Conservation (phyloP, 2,888 invertebrate genomes). For the Catocala sponsa region DNA sequence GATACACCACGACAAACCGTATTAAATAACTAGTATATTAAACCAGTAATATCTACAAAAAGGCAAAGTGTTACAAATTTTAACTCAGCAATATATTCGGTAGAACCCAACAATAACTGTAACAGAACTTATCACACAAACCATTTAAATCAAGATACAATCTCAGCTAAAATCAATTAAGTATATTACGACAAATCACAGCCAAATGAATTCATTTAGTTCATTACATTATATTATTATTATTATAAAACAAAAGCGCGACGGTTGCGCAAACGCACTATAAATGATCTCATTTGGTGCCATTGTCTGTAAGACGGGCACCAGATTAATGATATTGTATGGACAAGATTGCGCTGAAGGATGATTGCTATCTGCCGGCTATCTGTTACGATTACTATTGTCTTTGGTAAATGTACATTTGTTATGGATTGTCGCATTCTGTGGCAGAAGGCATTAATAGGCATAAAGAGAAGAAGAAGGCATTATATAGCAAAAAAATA, state of each 20-base stretch:
- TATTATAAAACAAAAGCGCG: conserved; percentile 50
- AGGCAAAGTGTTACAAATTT: no score
- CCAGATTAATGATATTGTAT: conserved; percentile 70
- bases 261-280: conserved; percentile 52
- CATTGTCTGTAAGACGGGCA: conserved; percentile 72
- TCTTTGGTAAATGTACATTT: conserved; percentile 44
- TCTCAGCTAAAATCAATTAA: conserved; percentile 22
- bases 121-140: neutral
- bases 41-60: no score
- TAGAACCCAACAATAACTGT: neutral
- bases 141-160: conserved; percentile 4
- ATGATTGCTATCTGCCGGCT: conserved; percentile 63
- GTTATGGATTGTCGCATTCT: conserved; percentile 22
- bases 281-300: conserved; percentile 77
- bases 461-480: no score
- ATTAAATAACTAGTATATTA: no score
- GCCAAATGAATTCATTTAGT: conserved; percentile 19
- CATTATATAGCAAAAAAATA: no score
- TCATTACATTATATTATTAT: conserved; percentile 25
- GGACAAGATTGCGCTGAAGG: conserved; percentile 51
- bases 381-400: conserved; percentile 55
- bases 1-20: no score
- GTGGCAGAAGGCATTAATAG: conserved; percentile 2
- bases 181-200: conserved; percentile 22
- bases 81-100: neutral